Evolutionary conservation across 2,113 vertebrate genomes (phyloP).

Genomic region (Amphiprion percula): DNA sequence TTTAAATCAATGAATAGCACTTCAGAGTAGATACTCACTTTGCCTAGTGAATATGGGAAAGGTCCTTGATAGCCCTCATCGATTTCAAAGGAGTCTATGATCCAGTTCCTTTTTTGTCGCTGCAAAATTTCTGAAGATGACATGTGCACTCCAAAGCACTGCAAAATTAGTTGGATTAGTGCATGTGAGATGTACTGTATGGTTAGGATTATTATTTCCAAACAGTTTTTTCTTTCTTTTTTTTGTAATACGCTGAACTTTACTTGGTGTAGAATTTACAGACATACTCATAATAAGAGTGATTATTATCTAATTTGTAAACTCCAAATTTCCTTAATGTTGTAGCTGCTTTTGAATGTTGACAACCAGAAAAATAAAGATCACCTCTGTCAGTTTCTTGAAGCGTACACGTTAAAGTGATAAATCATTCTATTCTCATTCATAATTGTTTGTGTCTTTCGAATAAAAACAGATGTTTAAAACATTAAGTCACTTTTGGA

Average conservation of each 20-base stretch:
- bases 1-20: neutral
- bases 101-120: constrained; percentile 80
- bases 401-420: no score
- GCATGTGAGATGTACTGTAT: neutral
- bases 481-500: neutral
- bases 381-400: no score
- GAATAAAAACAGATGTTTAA: neutral
- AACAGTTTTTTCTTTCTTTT: no score
- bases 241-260: no score
- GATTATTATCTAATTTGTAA: no score
- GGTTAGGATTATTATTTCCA: no score
- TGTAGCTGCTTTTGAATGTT: no score
- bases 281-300: no score
- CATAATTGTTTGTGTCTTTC: neutral
- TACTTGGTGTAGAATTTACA: no score
- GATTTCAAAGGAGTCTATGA: constrained; percentile 78
- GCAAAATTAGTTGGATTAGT: neutral
- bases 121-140: constrained; percentile 33
- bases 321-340: no score
- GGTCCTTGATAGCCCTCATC: constrained; percentile 67
- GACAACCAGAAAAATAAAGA: no score
- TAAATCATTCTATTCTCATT: neutral
- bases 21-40: constrained; percentile 51
- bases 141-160: constrained; percentile 38
- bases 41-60: constrained; percentile 61